Base-by-base conservation (phyloP, 2,113 vertebrate genomes). In the Prolemur simus region DNA sequence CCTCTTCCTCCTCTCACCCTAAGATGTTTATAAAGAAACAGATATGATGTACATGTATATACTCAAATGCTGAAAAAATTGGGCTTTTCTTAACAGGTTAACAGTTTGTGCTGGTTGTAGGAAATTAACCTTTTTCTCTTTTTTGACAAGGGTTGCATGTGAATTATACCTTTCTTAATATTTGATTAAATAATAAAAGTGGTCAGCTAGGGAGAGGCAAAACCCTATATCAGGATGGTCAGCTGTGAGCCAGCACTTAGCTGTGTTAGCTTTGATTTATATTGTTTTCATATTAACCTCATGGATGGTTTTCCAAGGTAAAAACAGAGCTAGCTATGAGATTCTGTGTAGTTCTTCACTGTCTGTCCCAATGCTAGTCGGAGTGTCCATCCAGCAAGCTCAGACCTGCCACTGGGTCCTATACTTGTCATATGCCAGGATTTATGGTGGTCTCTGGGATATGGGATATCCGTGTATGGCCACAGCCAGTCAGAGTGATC, bases 21-120 rank as follows among this genome's bases (percentile, higher is more conserved):
- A 92, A 98, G 81, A 96, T 97, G 93, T 95, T 96, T 90, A 94
- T 95, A 97, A 96, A 89, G 54, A 95, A 96, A 92, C 71, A 96
- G 90, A 98, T 94, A 77, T 60, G 69, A 76, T 96, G 29, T 98
- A 84, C 97, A 78, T 98, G 94, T 98, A 97, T 97, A 96, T 98
- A 97, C 86, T 96, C 95, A 87, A 98, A 54, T 97, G 95, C 97
- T 96, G 93, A 86, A 89, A 93, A 98, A 96, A 85, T 68, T 89
- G 85, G 77, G 84, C 77, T 95, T 97, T 93, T 97, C 82, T 87
- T 97, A 95, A 93, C 54, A 96, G 93, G 96, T 96, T 98, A 97
- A 97, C 96, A 97, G 92, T 98, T 98, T 95, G 95, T 98, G 97
- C 95, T 97, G 97, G 97, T 98, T 97, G 98, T 98, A 97, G 97